Evolutionary conservation across 23 tunicate species (phyloP), one percentile per base, ranked within the genome.

Genomic region (Phallusia fumigata): DNA sequence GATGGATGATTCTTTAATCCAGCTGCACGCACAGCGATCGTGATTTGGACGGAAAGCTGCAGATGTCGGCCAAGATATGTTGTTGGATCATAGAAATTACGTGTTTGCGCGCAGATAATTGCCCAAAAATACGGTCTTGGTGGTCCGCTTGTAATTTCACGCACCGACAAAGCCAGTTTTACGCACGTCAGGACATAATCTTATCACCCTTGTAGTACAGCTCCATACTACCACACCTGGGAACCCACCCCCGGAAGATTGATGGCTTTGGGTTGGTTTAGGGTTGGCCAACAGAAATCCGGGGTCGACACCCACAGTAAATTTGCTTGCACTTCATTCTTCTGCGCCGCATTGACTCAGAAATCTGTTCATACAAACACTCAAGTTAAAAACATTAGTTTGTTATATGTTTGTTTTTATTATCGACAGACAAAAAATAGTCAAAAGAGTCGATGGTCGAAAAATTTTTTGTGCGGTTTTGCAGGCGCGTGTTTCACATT

Each of bases 91-190:
- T 16, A 58, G 28, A 58, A 58, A 58, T 58, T 58, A 58, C 69
- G 28, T 21, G 28, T 58, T 24, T 58, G 28, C 28, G 69, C 16
- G 16, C 8, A 24, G 69, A 13, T 58, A 58, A 58, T 58, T 58
- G 69, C 69, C 2, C 69, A 22, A 58, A 58, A 58, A 58, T 24
- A 58, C 69, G 28, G 69, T 24, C 69, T 16, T 58, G 69, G 69
- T 58, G 69, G 69, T 58, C 69, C 16, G 69, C 69, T 58, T 58
- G 69, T 58, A 58, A 58, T 58, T 58, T 58, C 28, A 58, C 69
- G 69, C 69, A 58, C 16, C 26, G 69, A 58, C 69, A 58, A 58
- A 58, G 69, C 28, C 69, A 58, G 69, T 8, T 58, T 58, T 58
- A 5, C 16, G 69, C 69, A 58, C 69, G 69, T 58, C 69, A 58